These are phyloP conservation scores for Acrobasis suavella DNA, from an alignment of 2,888 invertebrate species.

Conservation along the genomic window DNA sequence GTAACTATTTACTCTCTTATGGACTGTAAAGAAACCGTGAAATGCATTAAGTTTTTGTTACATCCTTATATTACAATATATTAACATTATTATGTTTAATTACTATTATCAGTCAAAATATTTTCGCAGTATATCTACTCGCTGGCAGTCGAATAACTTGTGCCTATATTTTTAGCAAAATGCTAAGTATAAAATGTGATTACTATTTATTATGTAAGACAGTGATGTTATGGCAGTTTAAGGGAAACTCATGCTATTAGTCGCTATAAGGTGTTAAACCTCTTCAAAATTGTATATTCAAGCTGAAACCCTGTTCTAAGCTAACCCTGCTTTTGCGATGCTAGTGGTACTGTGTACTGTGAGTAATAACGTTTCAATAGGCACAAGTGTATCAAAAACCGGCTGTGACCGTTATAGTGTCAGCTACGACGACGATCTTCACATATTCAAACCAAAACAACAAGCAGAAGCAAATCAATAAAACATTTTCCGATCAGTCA, in stretches of 20 bases:
- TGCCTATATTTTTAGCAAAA: slow-evolving; percentile 30
- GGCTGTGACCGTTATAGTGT: slow-evolving; percentile 38
- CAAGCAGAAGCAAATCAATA: slow-evolving; percentile 57
- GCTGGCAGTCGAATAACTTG: slow-evolving; percentile 44
- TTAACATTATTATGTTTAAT: slow-evolving; percentile 75
- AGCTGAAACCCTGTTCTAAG: slow-evolving; percentile 20
- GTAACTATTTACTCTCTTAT: slow-evolving; percentile 70
- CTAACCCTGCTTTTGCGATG: slow-evolving; percentile 15
- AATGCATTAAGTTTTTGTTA: slow-evolving; percentile 81
- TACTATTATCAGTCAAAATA: slow-evolving; percentile 80
- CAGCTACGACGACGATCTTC: slow-evolving; percentile 41
- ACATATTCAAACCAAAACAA: slow-evolving; percentile 49
- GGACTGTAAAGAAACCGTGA: slow-evolving; percentile 81
- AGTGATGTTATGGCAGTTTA: slow-evolving; percentile 1
- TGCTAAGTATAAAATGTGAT: slow-evolving; percentile 9
- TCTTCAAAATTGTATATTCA: slow-evolving; percentile 15
- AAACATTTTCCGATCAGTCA: slow-evolving; percentile 52
- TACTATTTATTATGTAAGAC: background rate
- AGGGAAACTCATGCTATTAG: slow-evolving; percentile 6
- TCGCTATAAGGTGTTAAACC: background rate
- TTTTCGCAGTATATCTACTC: slow-evolving; percentile 67
- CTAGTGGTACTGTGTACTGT: background rate
- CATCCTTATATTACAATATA: slow-evolving; percentile 72
- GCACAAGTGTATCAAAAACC: slow-evolving; percentile 38
- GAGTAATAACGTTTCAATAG: slow-evolving; percentile 15